A percentile compares a stretch with the other conserved stretches of the same genome.
Evolutionary conservation across 2,797 vertebrate species (phyloP).

Genomic region (Micromesistius poutassou): DNA sequence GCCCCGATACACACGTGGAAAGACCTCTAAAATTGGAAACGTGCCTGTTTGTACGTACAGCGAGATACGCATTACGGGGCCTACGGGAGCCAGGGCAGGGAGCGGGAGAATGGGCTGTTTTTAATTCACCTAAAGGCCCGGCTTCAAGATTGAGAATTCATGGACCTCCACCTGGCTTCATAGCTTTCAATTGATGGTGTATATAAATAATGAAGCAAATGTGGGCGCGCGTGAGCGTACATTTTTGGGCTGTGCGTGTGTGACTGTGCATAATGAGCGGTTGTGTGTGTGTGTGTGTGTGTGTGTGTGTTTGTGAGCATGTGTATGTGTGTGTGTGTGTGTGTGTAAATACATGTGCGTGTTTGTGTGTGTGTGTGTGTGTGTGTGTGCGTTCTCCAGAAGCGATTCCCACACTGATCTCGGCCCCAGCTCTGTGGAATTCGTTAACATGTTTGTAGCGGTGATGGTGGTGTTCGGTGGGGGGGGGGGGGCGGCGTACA

Average conservation of each 20-base stretch:
- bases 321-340: neutral
- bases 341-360: no score
- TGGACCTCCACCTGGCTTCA: neutral
- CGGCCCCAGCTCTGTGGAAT: no score
- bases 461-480: no score
- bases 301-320: neutral
- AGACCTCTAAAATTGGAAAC: constrained; percentile 60
- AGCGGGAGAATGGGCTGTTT: no score
- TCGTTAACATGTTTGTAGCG: no score
- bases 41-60: constrained; percentile 40
- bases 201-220: neutral
- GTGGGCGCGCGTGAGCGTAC: no score
- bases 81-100: neutral
- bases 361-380: no score
- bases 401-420: no score
- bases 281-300: neutral
- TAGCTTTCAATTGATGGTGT: neutral
- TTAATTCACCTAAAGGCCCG: no score
- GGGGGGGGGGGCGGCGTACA: no score
- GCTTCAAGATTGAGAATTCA: neutral
- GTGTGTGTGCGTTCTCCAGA: no score
- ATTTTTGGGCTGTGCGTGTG: neutral
- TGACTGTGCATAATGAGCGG: neutral
- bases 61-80: neutral
- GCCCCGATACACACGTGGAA: constrained; percentile 48